These are phyloP conservation scores for Melanotaenia duboulayi DNA, from an alignment of 2,113 vertebrate genomes.

Conservation along the genomic window DNA sequence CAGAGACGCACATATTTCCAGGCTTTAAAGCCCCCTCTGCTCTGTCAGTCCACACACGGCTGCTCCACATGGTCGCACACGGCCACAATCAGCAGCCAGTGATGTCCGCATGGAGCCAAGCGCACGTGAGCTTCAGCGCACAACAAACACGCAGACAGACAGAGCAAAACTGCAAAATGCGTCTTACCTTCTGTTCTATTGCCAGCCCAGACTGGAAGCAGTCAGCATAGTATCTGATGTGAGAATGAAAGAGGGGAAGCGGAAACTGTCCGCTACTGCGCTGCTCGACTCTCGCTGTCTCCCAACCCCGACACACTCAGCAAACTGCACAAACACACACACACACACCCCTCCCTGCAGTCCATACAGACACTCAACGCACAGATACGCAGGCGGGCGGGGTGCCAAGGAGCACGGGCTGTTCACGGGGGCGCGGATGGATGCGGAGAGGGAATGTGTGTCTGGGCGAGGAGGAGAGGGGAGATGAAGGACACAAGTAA, in stretches of 20 bases:
- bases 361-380: constrained; percentile 18
- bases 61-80: constrained; percentile 53
- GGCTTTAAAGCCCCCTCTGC: constrained; percentile 3
- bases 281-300: constrained; percentile 24
- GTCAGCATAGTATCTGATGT: constrained; percentile 31
- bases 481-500: constrained; percentile 1
- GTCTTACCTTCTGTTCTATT: constrained; percentile 51
- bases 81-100: background rate
- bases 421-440: constrained; percentile 57
- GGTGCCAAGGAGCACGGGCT: constrained; percentile 47
- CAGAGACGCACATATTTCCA: background rate
- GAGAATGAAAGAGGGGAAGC: constrained; percentile 10
- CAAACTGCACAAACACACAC: constrained; percentile 9
- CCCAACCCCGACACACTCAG: constrained; percentile 9
- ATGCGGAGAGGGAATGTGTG: constrained; percentile 7
- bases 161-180: background rate
- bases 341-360: constrained; percentile 23
- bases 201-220: background rate
- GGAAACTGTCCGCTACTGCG: constrained; percentile 41
- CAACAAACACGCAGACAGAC: constrained; percentile 10
- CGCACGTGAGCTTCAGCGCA: constrained; percentile 17
- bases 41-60: background rate
- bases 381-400: constrained; percentile 39
- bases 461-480: background rate
- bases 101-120: constrained; percentile 22